These are phyloP conservation scores for Bagarius yarrelli DNA, from an alignment of 2,113 vertebrate species.

Conservation along the genomic window DNA sequence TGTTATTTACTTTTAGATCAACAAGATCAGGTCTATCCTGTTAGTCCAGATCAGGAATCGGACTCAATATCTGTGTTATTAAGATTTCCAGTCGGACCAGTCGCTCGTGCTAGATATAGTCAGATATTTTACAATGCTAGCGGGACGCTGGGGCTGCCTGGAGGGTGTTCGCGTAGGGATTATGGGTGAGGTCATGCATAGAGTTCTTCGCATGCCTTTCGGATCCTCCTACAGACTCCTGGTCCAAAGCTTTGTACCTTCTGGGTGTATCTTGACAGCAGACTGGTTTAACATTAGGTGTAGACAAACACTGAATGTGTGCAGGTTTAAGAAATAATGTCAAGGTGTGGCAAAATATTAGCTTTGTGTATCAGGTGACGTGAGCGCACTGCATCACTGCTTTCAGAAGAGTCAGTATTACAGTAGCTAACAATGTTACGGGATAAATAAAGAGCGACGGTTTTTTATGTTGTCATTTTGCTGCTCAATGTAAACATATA, in stretches of 20 bases:
- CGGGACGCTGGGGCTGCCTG: neutral
- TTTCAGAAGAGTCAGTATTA: too few relatives aligned
- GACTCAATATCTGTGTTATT: neutral
- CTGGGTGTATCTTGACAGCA: neutral
- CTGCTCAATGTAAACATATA: neutral
- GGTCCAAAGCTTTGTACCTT: neutral
- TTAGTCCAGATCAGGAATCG: too few relatives aligned
- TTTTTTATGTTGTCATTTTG: neutral
- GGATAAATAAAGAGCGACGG: neutral
- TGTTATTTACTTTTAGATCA: too few relatives aligned
- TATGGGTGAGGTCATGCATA: neutral
- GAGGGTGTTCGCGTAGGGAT: neutral
- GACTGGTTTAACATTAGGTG: too few relatives aligned
- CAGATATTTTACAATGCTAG: neutral
- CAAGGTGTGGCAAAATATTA: neutral
- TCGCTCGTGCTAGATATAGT: neutral
- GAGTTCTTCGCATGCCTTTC: slow-evolving; percentile 5
- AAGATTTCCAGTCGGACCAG: neutral
- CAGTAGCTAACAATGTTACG: neutral
- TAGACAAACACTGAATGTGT: neutral
- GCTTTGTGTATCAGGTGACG: neutral
- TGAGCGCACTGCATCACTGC: neutral
- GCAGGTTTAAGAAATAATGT: neutral
- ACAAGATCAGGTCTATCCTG: too few relatives aligned
- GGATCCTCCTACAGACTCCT: neutral